Evolutionary conservation across 2,113 vertebrate genomes (phyloP).

Genomic region (Paralichthys olivaceus): DNA sequence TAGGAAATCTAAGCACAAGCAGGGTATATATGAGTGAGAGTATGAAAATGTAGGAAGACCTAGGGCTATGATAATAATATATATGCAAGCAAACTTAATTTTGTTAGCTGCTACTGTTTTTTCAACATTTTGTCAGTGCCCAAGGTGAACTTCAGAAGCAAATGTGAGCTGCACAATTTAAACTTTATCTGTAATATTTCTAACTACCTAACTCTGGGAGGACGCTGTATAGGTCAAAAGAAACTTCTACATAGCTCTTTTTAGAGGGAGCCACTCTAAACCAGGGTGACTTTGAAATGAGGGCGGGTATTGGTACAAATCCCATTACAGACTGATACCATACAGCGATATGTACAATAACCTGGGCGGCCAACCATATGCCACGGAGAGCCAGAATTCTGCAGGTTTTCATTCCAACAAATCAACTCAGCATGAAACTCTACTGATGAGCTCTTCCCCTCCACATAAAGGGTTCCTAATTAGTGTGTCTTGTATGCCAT

Average conservation of each 20-base stretch:
- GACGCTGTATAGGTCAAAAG: background rate
- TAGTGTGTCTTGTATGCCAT: constrained; percentile 31
- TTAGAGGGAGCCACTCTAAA: constrained; percentile 15
- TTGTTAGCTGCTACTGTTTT: constrained; percentile 34
- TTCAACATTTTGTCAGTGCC: constrained; percentile 6
- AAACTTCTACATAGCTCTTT: background rate
- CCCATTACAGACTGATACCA: constrained; percentile 21
- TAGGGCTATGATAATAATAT: background rate
- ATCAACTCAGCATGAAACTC: constrained; percentile 39
- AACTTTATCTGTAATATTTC: background rate
- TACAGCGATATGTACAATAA: constrained; percentile 13
- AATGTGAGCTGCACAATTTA: background rate
- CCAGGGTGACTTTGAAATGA: constrained; percentile 48
- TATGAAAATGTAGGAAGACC: too few relatives aligned
- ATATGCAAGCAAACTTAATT: constrained; percentile 27
- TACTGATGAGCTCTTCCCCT: constrained; percentile 43
- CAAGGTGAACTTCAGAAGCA: constrained; percentile 1
- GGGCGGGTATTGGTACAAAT: constrained; percentile 7
- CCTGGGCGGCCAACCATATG: constrained; percentile 21
- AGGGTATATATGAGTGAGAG: too few relatives aligned
- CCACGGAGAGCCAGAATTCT: constrained; percentile 33
- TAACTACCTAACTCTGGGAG: background rate
- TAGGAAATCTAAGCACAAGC: too few relatives aligned
- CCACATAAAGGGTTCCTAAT: constrained; percentile 45
- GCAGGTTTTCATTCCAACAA: constrained; percentile 40